Percentiles rank a stretch among this genome's conserved stretches.
Conservation (phyloP, 2,113 vertebrate genomes). For the Condylura cristata region DNA sequence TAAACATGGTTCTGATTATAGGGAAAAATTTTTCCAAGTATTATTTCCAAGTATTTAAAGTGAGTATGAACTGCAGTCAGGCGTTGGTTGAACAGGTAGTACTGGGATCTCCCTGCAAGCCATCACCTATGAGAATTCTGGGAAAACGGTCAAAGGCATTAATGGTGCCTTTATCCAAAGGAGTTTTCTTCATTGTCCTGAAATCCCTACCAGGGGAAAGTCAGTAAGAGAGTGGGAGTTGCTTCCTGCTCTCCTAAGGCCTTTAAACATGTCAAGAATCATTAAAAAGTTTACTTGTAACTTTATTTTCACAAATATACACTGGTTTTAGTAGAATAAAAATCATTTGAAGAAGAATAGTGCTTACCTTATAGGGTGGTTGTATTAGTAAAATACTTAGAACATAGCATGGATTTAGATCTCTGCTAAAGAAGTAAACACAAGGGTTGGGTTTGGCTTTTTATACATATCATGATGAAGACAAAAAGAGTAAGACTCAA, state of each 20-base stretch:
- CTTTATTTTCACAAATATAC: background rate
- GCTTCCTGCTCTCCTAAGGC: background rate
- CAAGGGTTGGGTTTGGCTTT: no score
- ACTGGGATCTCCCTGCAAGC: background rate
- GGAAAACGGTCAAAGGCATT: background rate
- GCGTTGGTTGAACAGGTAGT: background rate
- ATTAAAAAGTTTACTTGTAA: background rate
- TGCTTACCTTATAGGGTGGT: background rate
- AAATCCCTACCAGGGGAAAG: background rate
- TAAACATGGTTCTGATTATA: background rate
- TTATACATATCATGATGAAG: background rate
- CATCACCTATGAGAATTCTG: background rate
- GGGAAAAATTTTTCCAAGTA: background rate
- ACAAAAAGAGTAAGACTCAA: background rate
- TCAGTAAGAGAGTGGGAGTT: background rate
- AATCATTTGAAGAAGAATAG: background rate
- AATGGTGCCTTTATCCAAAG: background rate
- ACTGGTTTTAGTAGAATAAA: background rate
- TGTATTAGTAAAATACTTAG: background rate
- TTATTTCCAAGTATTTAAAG: background rate
- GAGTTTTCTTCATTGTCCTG: background rate
- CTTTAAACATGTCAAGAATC: conserved; percentile 26
- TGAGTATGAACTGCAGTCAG: background rate
- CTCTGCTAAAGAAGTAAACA: background rate
- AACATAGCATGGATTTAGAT: background rate